Conservation (phyloP, 2,797 vertebrate species). For the Xiphorhynchus erythropygius region DNA sequence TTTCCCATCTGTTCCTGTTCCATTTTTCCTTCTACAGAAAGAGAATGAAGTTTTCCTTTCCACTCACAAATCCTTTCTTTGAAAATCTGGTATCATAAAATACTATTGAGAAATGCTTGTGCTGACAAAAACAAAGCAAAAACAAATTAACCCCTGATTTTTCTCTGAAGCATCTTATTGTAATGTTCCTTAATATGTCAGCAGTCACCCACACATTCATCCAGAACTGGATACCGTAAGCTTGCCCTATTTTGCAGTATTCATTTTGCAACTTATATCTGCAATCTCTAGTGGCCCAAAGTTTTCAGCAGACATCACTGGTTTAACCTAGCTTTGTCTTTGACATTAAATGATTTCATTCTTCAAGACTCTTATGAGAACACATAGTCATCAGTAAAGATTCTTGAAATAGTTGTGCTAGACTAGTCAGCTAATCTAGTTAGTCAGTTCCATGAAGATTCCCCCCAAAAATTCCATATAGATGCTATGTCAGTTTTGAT, state of each 20-base stretch:
- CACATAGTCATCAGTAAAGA: neutral
- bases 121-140: neutral
- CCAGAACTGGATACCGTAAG: neutral
- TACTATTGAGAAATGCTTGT: neutral
- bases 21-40: neutral
- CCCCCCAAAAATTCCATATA: fast-evolving
- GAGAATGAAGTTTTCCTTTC: neutral
- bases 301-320: neutral
- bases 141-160: neutral
- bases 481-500: neutral
- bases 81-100: neutral
- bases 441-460: neutral
- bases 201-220: constrained; percentile 8
- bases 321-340: neutral
- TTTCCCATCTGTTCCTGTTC: neutral
- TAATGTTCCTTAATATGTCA: neutral
- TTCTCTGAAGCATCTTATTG: neutral
- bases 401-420: neutral
- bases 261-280: neutral
- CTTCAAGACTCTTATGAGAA: neutral
- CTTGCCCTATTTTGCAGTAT: constrained; percentile 22
- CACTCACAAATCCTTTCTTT: neutral
- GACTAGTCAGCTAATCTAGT: neutral
- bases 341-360: neutral
- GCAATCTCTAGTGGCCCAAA: neutral